Conservation (phyloP, 2,888 invertebrate species). For the Stegophylla sp. region DNA sequence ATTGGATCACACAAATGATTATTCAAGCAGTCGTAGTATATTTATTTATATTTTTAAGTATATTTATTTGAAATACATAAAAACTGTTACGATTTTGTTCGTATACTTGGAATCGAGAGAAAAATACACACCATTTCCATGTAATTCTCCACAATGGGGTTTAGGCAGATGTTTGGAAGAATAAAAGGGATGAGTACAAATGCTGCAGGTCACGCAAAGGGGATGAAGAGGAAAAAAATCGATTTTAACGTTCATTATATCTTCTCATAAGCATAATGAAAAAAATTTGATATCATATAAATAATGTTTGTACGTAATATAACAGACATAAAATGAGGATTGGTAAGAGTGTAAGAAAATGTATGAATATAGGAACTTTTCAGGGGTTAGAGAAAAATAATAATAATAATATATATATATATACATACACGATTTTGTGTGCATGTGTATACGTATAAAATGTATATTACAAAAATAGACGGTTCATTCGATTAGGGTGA, state of each 20-base stretch:
- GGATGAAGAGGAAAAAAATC: slow-evolving; percentile 16
- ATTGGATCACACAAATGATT: too few relatives aligned
- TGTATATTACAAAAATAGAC: slow-evolving; percentile 45
- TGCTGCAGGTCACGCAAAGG: slow-evolving; percentile 16
- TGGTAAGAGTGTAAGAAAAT: slow-evolving; percentile 19
- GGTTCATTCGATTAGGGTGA: slow-evolving; percentile 57
- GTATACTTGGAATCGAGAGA: neutral
- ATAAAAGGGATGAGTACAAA: slow-evolving; percentile 43
- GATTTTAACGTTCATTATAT: slow-evolving; percentile 17
- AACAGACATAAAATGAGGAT: neutral
- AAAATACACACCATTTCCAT: neutral
- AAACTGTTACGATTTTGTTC: too few relatives aligned
- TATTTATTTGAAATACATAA: neutral
- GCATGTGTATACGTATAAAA: slow-evolving; percentile 4
- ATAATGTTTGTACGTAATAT: neutral
- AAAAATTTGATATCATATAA: too few relatives aligned
- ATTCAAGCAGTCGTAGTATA: too few relatives aligned
- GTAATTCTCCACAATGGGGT: too few relatives aligned
- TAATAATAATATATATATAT: too few relatives aligned
- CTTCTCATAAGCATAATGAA: neutral
- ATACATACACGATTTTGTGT: slow-evolving; percentile 20
- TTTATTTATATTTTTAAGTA: too few relatives aligned
- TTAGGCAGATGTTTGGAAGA: slow-evolving; percentile 37
- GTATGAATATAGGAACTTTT: slow-evolving; percentile 43
- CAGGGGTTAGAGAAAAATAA: neutral